phyloP scores from a whole-genome alignment of 2,797 vertebrate species.

The Taenioides sp. region DNA sequence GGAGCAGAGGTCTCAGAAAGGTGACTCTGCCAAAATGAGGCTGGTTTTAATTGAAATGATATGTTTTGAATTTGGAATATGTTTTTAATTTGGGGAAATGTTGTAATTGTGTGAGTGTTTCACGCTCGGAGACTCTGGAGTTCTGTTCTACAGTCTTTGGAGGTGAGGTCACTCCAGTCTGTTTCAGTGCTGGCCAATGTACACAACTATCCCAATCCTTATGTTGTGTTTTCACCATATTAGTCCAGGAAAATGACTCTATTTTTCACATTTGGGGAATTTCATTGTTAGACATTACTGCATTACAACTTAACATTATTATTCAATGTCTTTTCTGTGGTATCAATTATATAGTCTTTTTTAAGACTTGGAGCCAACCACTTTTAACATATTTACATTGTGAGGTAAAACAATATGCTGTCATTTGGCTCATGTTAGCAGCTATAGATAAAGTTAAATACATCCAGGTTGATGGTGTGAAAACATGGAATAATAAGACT shows the following conservation, averaged over 20 bases:
- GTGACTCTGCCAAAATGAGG: not conserved
- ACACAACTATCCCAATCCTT: constrained; percentile 21
- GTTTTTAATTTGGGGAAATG: constrained; percentile 6
- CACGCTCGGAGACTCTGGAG: constrained; percentile 6
- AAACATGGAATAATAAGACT: not conserved
- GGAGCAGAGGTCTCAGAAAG: not conserved
- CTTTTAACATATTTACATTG: not conserved
- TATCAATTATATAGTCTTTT: not conserved
- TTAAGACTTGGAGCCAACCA: not conserved
- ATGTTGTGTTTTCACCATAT: constrained; percentile 12
- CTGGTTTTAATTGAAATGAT: not conserved
- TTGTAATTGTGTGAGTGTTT: constrained; percentile 12
- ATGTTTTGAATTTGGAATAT: constrained; percentile 2
- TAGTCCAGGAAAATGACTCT: constrained; percentile 20
- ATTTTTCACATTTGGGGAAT: not conserved
- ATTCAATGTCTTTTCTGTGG: not conserved
- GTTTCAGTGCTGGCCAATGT: constrained; percentile 29
- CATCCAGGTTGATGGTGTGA: not conserved
- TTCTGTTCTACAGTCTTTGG: constrained; percentile 6
- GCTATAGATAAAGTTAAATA: not conserved
- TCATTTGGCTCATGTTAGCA: not conserved
- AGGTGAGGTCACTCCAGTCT: constrained; percentile 36
- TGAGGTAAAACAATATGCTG: not conserved
- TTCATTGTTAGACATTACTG: not conserved
- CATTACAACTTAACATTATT: not conserved